These are phyloP conservation scores for Eumerus sabulonum DNA, from an alignment of 2,888 invertebrate genomes.

Conservation along the genomic window DNA sequence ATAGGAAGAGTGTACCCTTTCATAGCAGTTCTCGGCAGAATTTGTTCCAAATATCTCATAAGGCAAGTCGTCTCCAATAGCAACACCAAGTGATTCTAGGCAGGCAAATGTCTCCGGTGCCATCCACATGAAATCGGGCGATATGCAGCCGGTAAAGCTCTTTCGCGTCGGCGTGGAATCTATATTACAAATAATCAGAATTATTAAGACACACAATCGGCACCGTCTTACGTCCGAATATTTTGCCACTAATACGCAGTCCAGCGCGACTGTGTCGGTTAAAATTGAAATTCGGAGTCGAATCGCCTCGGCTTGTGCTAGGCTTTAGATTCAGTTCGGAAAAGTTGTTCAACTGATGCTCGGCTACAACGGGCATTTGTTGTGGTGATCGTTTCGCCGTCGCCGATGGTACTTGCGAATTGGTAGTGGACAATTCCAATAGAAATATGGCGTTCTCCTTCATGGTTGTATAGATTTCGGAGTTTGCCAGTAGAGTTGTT, in stretches of 20 bases:
- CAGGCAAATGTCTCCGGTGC: slow-evolving; percentile 78
- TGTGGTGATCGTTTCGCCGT: slow-evolving; percentile 75
- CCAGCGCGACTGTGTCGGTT: slow-evolving; percentile 76
- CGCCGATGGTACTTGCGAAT: slow-evolving; percentile 70
- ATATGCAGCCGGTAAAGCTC: slow-evolving; percentile 74
- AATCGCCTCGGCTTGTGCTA: slow-evolving; percentile 77
- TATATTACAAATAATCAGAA: slow-evolving; percentile 31
- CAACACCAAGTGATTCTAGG: slow-evolving; percentile 77
- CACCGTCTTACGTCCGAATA: slow-evolving; percentile 49
- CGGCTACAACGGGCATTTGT: slow-evolving; percentile 78
- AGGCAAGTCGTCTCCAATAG: slow-evolving; percentile 77
- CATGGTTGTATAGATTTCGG: slow-evolving; percentile 83
- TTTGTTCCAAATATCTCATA: slow-evolving; percentile 78
- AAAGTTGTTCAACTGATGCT: slow-evolving; percentile 76
- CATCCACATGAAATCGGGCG: slow-evolving; percentile 78
- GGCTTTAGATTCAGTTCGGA: slow-evolving; percentile 76
- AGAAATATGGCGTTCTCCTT: slow-evolving; percentile 97
- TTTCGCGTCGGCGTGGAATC: slow-evolving; percentile 75
- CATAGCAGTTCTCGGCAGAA: slow-evolving; percentile 76
- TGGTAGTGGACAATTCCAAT: slow-evolving; percentile 90
- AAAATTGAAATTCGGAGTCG: slow-evolving; percentile 69
- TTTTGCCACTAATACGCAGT: slow-evolving; percentile 73
- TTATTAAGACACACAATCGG: neutral
- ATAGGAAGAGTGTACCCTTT: slow-evolving; percentile 73
- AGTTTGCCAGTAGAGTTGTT: slow-evolving; percentile 76